phyloP scores from a whole-genome alignment of 2,113 vertebrate genomes.

The Perccottus glenii region DNA sequence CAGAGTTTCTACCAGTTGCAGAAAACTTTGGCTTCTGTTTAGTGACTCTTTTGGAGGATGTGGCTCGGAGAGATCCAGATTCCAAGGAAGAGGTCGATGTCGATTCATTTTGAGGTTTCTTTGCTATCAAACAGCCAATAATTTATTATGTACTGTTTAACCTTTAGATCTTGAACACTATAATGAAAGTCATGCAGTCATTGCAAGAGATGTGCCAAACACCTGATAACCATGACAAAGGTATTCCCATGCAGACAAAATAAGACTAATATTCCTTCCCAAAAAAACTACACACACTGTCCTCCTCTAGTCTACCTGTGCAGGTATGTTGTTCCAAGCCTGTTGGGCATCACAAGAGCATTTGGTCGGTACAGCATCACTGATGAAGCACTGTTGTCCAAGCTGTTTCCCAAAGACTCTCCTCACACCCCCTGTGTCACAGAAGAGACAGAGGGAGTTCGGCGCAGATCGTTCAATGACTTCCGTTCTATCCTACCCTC shows the following conservation, averaged over 20 bases:
- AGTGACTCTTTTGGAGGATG: conserved; percentile 90
- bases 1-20: conserved; percentile 89
- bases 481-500: conserved; percentile 95
- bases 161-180: conserved; percentile 85
- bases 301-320: conserved; percentile 87
- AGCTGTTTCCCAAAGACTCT: conserved; percentile 87
- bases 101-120: not conserved
- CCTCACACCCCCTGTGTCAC: conserved; percentile 80
- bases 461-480: conserved; percentile 94
- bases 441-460: conserved; percentile 87
- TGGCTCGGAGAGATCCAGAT: conserved; percentile 82
- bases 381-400: conserved; percentile 90
- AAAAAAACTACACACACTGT: conserved; percentile 8
- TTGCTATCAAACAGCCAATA: conserved; percentile 7
- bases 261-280: not conserved
- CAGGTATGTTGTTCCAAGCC: conserved; percentile 87
- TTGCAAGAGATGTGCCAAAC: conserved; percentile 92
- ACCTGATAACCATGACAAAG: conserved; percentile 91
- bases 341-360: conserved; percentile 90
- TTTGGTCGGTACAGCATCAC: conserved; percentile 94
- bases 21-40: conserved; percentile 97
- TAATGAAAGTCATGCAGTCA: conserved; percentile 89
- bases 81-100: conserved; percentile 67
- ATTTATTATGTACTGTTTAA: conserved; percentile 1
- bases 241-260: conserved; percentile 67